These are phyloP conservation scores for Akabosia matsudoensis DNA, from an alignment of 1,140 invertebrate species.

Conservation along the genomic window DNA sequence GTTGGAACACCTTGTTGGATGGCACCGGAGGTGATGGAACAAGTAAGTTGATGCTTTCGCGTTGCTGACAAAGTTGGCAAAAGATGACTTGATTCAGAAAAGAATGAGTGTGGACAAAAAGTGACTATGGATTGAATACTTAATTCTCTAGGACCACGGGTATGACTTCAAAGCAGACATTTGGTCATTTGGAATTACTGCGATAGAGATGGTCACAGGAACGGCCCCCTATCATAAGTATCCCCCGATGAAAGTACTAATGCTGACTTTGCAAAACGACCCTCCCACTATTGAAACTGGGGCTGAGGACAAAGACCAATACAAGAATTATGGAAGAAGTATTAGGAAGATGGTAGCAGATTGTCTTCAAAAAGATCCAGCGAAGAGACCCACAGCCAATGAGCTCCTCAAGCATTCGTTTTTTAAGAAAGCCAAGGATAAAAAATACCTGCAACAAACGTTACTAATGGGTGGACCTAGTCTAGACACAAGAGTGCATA, in stretches of 20 bases:
- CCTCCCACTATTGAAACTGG: conserved; percentile 93
- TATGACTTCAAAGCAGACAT: conserved; percentile 99
- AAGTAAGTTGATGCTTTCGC: conserved; percentile 63
- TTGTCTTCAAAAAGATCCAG: conserved; percentile 91
- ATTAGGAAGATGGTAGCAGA: conserved; percentile 94
- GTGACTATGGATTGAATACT: neutral
- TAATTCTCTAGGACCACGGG: conserved; percentile 75
- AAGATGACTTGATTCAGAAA: too few species aligned
- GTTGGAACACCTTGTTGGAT: conserved; percentile 99
- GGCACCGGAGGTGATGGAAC: conserved; percentile 99
- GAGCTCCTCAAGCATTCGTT: conserved; percentile 97
- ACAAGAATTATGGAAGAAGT: conserved; percentile 94
- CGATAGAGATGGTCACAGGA: conserved; percentile 97
- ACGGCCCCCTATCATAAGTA: conserved; percentile 98
- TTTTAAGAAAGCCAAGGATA: conserved; percentile 98
- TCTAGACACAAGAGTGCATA: conserved; percentile 47
- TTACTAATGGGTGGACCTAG: conserved; percentile 80
- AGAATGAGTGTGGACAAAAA: too few species aligned
- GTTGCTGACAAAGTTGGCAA: too few species aligned
- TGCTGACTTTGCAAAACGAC: conserved; percentile 97
- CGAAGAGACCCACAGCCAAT: conserved; percentile 92
- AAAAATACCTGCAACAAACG: conserved; percentile 87
- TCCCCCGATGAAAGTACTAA: conserved; percentile 98
- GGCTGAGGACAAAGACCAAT: conserved; percentile 95
- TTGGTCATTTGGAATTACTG: conserved; percentile 98